Conservation (phyloP, 1,140 invertebrate genomes). For the Bradysia coprophila region DNA sequence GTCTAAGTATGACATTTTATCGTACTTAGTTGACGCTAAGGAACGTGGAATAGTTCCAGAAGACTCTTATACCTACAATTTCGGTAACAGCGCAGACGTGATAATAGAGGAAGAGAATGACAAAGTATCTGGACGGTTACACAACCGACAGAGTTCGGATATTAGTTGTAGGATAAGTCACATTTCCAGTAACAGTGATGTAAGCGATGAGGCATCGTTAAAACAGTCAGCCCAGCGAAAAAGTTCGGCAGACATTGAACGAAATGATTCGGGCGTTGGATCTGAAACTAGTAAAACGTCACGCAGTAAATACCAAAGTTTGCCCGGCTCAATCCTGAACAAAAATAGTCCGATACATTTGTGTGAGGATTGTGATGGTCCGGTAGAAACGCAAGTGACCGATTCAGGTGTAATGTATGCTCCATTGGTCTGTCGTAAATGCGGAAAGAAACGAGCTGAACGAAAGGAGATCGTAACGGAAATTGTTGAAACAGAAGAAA, state of each 20-base stretch:
- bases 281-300: conserved; percentile 82
- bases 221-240: conserved; percentile 32
- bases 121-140: conserved; percentile 24
- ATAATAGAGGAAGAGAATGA: conserved; percentile 32
- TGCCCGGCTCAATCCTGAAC: conserved; percentile 17
- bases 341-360: conserved; percentile 31
- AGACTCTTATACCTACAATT: conserved; percentile 36
- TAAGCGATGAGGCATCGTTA: conserved; percentile 45
- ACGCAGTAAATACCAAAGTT: conserved; percentile 44
- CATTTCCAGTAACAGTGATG: conserved; percentile 39
- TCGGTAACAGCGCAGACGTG: conserved; percentile 29
- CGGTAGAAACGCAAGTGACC: conserved; percentile 45
- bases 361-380: conserved; percentile 60
- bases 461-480: conserved; percentile 88
- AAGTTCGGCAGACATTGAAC: conserved; percentile 48
- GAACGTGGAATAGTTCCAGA: conserved; percentile 44
- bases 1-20: conserved; percentile 74
- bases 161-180: conserved; percentile 34
- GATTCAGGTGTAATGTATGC: conserved; percentile 50
- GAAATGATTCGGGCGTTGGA: conserved; percentile 84
- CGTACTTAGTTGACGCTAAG: conserved; percentile 71
- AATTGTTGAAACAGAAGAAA: conserved; percentile 91
- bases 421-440: conserved; percentile 72
- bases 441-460: conserved; percentile 69
- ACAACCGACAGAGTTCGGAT: conserved; percentile 28